phyloP scores from a whole-genome alignment of 2,888 invertebrate genomes.

The Napeogenes inachia region DNA sequence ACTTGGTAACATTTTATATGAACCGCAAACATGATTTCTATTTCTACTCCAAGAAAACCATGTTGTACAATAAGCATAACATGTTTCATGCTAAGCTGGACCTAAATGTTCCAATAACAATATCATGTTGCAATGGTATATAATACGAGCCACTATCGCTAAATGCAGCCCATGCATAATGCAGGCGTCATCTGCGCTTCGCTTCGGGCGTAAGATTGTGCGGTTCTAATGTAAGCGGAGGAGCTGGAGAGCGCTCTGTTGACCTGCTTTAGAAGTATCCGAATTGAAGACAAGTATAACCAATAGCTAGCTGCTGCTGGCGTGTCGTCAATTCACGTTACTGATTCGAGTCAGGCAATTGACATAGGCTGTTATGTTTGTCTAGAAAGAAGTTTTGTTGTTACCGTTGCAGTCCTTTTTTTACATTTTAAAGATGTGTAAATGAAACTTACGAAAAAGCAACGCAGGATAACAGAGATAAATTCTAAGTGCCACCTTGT shows the following conservation, averaged over 20 bases:
- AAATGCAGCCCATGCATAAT: constrained; percentile 69
- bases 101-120: constrained; percentile 25
- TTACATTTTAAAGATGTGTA: not conserved
- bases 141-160: constrained; percentile 46
- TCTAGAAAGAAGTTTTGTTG: no score
- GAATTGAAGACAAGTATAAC: constrained; percentile 1
- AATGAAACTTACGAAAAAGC: not conserved
- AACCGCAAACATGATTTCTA: no score
- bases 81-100: not conserved
- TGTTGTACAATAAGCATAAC: no score
- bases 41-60: no score
- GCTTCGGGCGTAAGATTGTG: constrained; percentile 44
- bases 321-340: not conserved
- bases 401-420: no score
- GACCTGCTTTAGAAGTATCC: not conserved
- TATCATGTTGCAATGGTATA: constrained; percentile 23
- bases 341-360: no score
- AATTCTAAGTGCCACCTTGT: not conserved
- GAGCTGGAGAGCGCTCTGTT: constrained; percentile 25
- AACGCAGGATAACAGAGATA: not conserved
- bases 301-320: not conserved
- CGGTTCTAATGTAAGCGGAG: constrained; percentile 24
- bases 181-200: constrained; percentile 61
- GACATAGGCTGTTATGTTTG: no score
- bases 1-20: no score